Base-by-base conservation (phyloP, 2,888 invertebrate species). In the Brachynemurus nebulosus region DNA sequence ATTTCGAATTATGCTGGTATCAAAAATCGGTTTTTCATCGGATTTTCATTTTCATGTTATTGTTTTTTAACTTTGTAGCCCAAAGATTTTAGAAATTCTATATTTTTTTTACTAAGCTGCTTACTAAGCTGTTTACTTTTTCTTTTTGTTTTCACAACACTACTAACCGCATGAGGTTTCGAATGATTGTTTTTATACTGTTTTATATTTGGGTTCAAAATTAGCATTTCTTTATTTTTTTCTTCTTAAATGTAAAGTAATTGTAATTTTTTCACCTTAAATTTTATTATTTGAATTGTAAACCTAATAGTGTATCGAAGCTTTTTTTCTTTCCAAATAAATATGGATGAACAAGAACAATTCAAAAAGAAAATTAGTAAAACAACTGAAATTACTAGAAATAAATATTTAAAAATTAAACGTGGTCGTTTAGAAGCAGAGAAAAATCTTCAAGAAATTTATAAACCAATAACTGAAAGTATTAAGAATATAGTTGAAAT, bases 241-340 rank as follows among this genome's bases (percentile, higher is more conserved):
- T 23, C 21, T 23, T 23, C 20, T 40, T n/a, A 40, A 16, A 40
- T 40, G 40, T 23, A 40, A 23, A 19, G n/a, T 17, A 12, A 40
- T 40, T 11, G 40, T 40, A 12, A 40, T 21, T 23, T 16, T 16
- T 17, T 40, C 40, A 12, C 21, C 16, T n/a, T n/a, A n/a, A n/a
- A n/a, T n/a, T n/a, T n/a, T n/a, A n/a, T n/a, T n/a, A n/a, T n/a
- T n/a, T n/a, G n/a, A n/a, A n/a, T n/a, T n/a, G n/a, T n/a, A n/a
- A n/a, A n/a, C n/a, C n/a, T n/a, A n/a, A n/a, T n/a, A n/a, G n/a
- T n/a, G n/a, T n/a, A n/a, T n/a, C n/a, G n/a, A n/a, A n/a, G n/a
- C n/a, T n/a, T n/a, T n/a, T n/a, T n/a, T n/a, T n/a, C n/a, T n/a
- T n/a, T n/a, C n/a, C n/a, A n/a, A 11, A 30, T 12, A 27, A 30